Conservation (phyloP, 2,797 vertebrate genomes). For the Coranthus polyacanthus region DNA sequence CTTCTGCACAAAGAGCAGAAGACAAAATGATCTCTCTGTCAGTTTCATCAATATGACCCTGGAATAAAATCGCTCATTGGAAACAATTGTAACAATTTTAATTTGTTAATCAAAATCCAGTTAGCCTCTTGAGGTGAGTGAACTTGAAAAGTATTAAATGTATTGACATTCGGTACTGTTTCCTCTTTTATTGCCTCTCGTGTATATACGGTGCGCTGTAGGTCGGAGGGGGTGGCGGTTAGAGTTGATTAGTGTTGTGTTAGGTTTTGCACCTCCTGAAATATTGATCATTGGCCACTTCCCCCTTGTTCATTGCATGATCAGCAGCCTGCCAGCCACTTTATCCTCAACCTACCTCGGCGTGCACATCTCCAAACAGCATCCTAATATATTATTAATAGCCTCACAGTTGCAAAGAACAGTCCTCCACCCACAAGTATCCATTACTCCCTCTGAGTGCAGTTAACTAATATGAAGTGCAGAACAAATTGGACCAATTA, state of each 20-base stretch:
- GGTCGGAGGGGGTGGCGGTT: conserved; percentile 12
- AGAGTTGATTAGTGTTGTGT: conserved; percentile 60
- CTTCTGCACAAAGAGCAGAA: conserved; percentile 30
- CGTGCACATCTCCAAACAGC: conserved; percentile 66
- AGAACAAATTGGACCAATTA: conserved; percentile 76
- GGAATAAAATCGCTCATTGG: conserved; percentile 17
- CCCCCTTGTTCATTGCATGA: conserved; percentile 68
- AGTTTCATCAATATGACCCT: conserved; percentile 22
- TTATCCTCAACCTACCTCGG: conserved; percentile 67
- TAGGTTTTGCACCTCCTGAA: conserved; percentile 70
- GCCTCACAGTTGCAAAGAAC: conserved; percentile 58
- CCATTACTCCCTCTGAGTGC: conserved; percentile 65
- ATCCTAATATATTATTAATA: conserved; percentile 79
- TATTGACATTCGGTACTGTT: conserved; percentile 20
- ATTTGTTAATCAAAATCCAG: conserved; percentile 68
- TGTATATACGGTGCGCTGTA: not conserved
- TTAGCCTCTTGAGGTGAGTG: conserved; percentile 39
- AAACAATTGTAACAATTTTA: conserved; percentile 37
- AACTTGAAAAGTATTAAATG: conserved; percentile 22
- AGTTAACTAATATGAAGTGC: conserved; percentile 68
- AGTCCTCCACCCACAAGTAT: conserved; percentile 61
- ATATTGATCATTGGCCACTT: conserved; percentile 78
- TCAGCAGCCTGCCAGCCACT: conserved; percentile 72
- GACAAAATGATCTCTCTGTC: conserved; percentile 35
- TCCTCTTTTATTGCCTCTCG: too few relatives aligned